These are phyloP conservation scores for Embiotoca jacksoni DNA, from an alignment of 2,113 vertebrate genomes.

Conservation along the genomic window DNA sequence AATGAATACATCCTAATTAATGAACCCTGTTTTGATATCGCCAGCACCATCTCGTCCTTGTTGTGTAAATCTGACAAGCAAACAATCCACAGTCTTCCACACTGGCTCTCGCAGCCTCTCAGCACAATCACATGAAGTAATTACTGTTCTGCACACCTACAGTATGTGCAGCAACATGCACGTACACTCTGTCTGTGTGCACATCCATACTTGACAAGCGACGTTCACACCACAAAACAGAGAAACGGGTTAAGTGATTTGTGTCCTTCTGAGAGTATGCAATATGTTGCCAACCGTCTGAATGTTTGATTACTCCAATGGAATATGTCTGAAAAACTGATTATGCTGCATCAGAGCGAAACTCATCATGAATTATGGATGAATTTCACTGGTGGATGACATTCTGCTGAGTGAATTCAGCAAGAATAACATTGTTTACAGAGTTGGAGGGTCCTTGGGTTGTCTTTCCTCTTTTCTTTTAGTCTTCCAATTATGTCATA, in stretches of 20 bases:
- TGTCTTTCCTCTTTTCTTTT: conserved; percentile 46
- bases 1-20: conserved; percentile 1
- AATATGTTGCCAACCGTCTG: conserved; percentile 61
- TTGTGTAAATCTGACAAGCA: conserved; percentile 11
- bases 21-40: background rate
- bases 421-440: conserved; percentile 61
- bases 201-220: background rate
- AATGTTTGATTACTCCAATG: conserved; percentile 67
- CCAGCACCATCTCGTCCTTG: background rate
- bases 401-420: conserved; percentile 59
- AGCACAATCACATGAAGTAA: conserved; percentile 31
- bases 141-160: conserved; percentile 15
- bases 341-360: conserved; percentile 67
- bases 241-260: conserved; percentile 50
- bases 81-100: conserved; percentile 16
- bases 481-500: conserved; percentile 38
- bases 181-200: conserved; percentile 1
- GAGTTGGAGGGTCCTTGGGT: conserved; percentile 56
- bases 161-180: conserved; percentile 1
- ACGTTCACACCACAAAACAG: background rate
- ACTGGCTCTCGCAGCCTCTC: conserved; percentile 14
- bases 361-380: conserved; percentile 76
- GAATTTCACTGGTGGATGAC: conserved; percentile 51
- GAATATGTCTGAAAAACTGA: conserved; percentile 71
- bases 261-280: conserved; percentile 55